These are phyloP conservation scores for Lithobates pipiens DNA, from an alignment of 2,797 vertebrate species.

Conservation along the genomic window DNA sequence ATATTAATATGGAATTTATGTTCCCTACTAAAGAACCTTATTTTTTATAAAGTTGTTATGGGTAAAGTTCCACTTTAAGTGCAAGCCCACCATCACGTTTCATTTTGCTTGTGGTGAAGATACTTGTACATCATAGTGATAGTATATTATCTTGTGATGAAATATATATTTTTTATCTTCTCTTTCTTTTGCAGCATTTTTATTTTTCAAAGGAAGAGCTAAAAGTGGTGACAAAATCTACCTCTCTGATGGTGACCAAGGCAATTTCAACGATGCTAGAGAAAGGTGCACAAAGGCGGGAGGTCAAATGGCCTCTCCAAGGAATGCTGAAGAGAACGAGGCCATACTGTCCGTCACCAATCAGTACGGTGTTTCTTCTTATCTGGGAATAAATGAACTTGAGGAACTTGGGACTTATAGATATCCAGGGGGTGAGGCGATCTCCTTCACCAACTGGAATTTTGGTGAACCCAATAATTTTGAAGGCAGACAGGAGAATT, in stretches of 20 bases:
- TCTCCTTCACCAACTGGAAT: not conserved
- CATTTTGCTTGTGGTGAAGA: too few relatives aligned
- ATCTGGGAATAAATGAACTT: conserved; percentile 16
- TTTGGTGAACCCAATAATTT: conserved; percentile 65
- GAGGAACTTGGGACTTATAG: conserved; percentile 13
- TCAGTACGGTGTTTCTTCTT: not conserved
- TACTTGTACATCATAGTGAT: too few relatives aligned
- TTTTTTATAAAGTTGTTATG: too few relatives aligned
- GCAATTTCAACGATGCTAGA: conserved; percentile 54
- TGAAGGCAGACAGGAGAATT: not conserved
- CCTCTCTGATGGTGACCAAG: conserved; percentile 48
- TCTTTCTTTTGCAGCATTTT: too few relatives aligned
- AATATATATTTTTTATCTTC: too few relatives aligned
- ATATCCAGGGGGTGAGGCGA: not conserved
- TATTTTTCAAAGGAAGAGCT: conserved; percentile 30
- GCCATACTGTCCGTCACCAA: not conserved
- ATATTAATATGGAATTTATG: too few relatives aligned
- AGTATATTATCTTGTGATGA: too few relatives aligned
- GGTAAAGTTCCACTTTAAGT: too few relatives aligned
- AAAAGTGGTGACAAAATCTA: conserved; percentile 66
- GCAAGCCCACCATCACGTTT: too few relatives aligned
- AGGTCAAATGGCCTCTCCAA: conserved; percentile 66
- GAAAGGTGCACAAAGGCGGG: conserved; percentile 60
- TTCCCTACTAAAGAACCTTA: too few relatives aligned
- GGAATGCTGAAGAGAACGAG: conserved; percentile 55